Evolutionary conservation across 2,888 invertebrate species (phyloP), one percentile per base, ranked within the genome.

Genomic region (Tanytarsus gracilentus): DNA sequence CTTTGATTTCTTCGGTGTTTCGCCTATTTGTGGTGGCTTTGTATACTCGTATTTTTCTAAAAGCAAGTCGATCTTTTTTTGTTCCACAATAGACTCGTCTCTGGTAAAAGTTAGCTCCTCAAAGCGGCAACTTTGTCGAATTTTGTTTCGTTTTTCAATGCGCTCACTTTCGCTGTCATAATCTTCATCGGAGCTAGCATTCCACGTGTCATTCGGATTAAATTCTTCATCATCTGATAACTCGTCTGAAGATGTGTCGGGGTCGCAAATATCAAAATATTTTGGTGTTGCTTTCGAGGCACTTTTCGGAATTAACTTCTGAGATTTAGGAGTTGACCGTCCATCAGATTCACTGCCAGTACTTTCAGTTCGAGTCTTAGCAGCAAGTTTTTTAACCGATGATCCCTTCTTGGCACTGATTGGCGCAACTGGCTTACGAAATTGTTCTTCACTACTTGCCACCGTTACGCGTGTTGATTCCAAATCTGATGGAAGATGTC

Each of bases 401-500:
- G 36, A 3, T 6, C 8, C 4, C 6, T 30, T 29, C 33, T 33
- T 18, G 33, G 16, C 33, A 6, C 44, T 18, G 33, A 6, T 1
- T 18, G 44, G 44, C 23, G n/a, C 16, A 16, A 6, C 16, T 8
- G 2, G 21, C 23, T 11, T 21, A 11, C 9, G 2, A 14, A 1
- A 8, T 40, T 21, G 49, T 6, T 5, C 1, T 9, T 23, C 25
- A n/a, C 3, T n/a, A 6, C 27, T 49, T n/a, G 23, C 14, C 9
- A 27, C 7, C 4, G 9, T n/a, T 9, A 62, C 50, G 11, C 63
- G 40, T 0, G 73, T 73, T 4, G 73, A 73, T 52, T 73, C 69
- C 44, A 73, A 65, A 61, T 65, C 68, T 1, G 66, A 64, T 26
- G 67, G 65, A 44, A 70, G 67, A 62, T 69, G 65, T 44, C 21